These are phyloP conservation scores for human (Homo sapiens) DNA, from an alignment of 2,113 vertebrate genomes.

Conservation along the genomic window GRCh38 chr5:93864501-93865000, in stretches of 20 bases:
- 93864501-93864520: constrained; percentile 63
- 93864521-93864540: constrained; percentile 27
- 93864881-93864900: not conserved
- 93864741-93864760: not conserved
- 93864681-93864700: constrained; percentile 13
- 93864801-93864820: not conserved
- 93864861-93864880: not conserved
- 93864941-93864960: not conserved
- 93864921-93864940: not conserved
- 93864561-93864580: constrained; percentile 33
- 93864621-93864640: constrained; percentile 23
- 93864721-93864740: constrained; percentile 25
- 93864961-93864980: constrained; percentile 8
- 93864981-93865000: not conserved
- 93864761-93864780: not conserved
- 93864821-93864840: not conserved
- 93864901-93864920: not conserved
- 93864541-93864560: constrained; percentile 44
- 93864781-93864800: not conserved
- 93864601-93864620: constrained; percentile 20
- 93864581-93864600: constrained; percentile 36
- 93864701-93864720: not conserved
- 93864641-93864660: constrained; percentile 8
- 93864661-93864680: constrained; percentile 24
- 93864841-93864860: not conserved